A percentile compares a stretch with the other conserved stretches of the same genome.
Evolutionary conservation across 23 tunicate species (phyloP).

Genomic region (Aplidium turbinatum): DNA sequence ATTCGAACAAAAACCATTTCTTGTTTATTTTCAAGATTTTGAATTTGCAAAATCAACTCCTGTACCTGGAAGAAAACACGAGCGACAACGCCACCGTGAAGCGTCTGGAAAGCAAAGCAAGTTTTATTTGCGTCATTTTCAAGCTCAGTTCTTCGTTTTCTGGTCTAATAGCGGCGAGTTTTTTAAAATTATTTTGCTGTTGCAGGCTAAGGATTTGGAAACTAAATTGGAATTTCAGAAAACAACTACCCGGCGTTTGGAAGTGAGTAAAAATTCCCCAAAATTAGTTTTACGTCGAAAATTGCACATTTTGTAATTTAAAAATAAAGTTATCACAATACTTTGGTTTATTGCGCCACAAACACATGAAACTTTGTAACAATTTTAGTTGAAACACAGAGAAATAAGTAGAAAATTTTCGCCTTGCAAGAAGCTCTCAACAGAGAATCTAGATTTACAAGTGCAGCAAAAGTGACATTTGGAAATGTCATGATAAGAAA

Average conservation of each 20-base stretch:
- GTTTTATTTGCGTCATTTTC: neutral
- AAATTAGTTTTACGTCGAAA: too few species aligned
- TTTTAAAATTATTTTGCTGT: neutral
- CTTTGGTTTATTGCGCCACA: too few species aligned
- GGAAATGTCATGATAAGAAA: too few species aligned
- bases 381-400: too few species aligned
- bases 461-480: too few species aligned
- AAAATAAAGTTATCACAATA: too few species aligned
- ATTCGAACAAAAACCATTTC: too few species aligned
- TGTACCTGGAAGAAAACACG: conserved; percentile 54
- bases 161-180: neutral
- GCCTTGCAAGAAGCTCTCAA: too few species aligned
- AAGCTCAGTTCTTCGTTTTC: neutral
- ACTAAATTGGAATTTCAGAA: conserved; percentile 91
- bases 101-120: conserved; percentile 66
- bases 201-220: conserved; percentile 82
- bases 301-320: too few species aligned
- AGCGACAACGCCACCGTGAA: conserved; percentile 58
- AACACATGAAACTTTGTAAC: too few species aligned
- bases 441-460: too few species aligned
- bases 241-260: conserved; percentile 67
- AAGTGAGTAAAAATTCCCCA: conserved; percentile 48
- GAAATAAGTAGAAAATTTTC: too few species aligned
- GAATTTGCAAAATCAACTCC: conserved; percentile 63
- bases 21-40: conserved; percentile 28